A percentile compares a stretch with the other conserved stretches of the same genome.
Conservation (phyloP, 2,113 vertebrate species). For the Sinocyclocheilus grahami region DNA sequence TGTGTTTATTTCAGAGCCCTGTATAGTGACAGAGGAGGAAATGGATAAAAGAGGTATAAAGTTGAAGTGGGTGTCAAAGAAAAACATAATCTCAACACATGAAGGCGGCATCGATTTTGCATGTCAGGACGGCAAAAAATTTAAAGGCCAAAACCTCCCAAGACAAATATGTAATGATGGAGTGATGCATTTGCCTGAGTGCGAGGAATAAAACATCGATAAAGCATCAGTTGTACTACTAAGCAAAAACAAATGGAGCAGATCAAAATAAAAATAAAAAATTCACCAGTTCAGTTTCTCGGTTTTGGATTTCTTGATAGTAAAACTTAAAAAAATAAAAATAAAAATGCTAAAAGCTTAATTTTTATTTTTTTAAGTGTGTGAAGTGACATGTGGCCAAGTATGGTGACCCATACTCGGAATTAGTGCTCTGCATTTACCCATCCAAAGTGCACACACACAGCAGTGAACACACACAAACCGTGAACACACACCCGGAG, state of each 20-base stretch:
- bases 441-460: no score
- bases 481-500: no score
- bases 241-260: background rate
- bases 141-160: background rate
- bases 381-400: no score
- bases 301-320: background rate
- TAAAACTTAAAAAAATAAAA: background rate
- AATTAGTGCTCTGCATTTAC: no score
- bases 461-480: no score
- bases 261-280: background rate
- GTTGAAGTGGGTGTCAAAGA: accelerated
- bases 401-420: no score
- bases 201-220: background rate
- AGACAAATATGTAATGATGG: background rate
- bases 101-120: accelerated
- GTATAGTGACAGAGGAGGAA: background rate
- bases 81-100: background rate
- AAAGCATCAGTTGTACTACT: background rate
- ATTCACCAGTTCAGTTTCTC: background rate
- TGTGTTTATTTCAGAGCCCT: background rate
- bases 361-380: no score
- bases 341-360: background rate
- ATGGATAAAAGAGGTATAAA: background rate
- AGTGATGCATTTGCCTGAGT: background rate
- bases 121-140: background rate